phyloP scores from a whole-genome alignment of 2,797 vertebrate genomes.

The Acrocephalus scirpaceus region DNA sequence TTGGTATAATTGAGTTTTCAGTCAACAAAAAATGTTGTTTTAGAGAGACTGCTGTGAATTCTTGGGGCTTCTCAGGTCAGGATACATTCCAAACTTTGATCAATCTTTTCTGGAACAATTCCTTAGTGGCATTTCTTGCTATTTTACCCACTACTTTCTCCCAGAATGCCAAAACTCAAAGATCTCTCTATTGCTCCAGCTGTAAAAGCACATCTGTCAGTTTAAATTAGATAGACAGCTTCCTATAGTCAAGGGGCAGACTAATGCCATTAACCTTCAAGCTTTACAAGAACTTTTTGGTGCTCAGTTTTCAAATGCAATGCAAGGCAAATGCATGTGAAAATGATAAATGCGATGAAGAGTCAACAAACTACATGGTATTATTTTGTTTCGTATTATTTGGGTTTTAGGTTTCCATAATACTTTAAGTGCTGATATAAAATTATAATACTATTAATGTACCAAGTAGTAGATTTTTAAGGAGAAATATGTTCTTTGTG shows the following conservation, averaged over 20 bases:
- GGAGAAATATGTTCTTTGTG: neutral
- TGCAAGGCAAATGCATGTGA: neutral
- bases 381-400: neutral
- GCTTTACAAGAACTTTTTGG: conserved; percentile 34
- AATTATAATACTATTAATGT: neutral
- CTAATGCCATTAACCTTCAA: conserved; percentile 69
- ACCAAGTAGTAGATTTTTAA: neutral
- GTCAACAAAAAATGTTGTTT: neutral
- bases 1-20: neutral
- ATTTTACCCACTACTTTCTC: conserved; percentile 35
- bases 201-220: conserved; percentile 66
- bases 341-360: conserved; percentile 4
- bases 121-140: conserved; percentile 34
- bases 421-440: neutral
- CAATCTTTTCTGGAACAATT: conserved; percentile 33
- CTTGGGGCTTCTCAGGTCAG: conserved; percentile 8
- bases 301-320: conserved; percentile 41
- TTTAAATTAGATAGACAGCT: conserved; percentile 67
- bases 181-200: conserved; percentile 26
- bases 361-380: neutral
- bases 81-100: conserved; percentile 14
- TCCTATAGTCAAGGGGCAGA: conserved; percentile 55
- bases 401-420: neutral
- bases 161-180: conserved; percentile 34
- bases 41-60: neutral